Conservation (phyloP, 2,888 invertebrate genomes). For the Cephus nigrinus region DNA sequence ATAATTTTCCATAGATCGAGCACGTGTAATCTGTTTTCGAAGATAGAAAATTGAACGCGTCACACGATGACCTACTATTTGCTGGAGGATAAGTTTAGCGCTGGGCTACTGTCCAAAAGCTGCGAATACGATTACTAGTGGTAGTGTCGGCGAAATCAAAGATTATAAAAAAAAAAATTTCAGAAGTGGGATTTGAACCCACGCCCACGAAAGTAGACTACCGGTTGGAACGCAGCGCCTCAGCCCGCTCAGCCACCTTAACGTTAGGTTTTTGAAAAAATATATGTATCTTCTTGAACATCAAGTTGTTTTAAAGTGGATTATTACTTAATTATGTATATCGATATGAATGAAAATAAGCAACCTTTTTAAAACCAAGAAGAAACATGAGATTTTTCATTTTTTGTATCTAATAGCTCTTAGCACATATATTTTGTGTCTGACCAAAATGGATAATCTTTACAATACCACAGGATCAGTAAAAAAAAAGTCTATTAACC, state of each 20-base stretch:
- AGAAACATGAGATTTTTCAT: neutral
- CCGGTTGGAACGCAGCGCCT: slow-evolving; percentile 85
- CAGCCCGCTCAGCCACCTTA: slow-evolving; percentile 72
- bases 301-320: no score
- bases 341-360: no score
- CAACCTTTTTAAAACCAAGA: no score
- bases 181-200: slow-evolving; percentile 87
- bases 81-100: neutral
- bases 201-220: slow-evolving; percentile 85
- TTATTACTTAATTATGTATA: no score
- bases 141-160: neutral
- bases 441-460: neutral
- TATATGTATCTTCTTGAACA: no score
- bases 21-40: neutral
- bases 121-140: neutral
- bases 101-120: neutral
- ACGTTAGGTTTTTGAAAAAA: no score
- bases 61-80: neutral
- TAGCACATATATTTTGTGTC: neutral
- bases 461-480: no score
- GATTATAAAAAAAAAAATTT: slow-evolving; percentile 60
- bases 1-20: neutral
- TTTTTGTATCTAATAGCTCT: neutral
- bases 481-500: neutral
- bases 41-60: neutral